phyloP scores from a whole-genome alignment of 2,113 vertebrate genomes.

The Tonatia bakeri region DNA sequence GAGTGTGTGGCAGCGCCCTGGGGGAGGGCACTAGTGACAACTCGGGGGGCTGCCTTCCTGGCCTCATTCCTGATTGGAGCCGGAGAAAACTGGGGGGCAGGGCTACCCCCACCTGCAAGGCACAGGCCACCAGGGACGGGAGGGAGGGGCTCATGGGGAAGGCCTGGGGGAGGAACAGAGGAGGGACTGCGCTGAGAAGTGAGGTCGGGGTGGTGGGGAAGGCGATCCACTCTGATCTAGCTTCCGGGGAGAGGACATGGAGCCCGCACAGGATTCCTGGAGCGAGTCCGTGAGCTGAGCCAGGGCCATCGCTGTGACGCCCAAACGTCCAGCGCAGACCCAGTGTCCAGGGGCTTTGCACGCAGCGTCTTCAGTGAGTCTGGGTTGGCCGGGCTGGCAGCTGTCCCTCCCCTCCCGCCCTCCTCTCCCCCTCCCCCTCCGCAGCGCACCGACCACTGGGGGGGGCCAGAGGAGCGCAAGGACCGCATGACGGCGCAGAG shows the following conservation, averaged over 20 bases:
- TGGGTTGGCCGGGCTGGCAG: background rate
- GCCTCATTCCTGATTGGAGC: background rate
- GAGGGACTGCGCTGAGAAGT: too few relatives aligned
- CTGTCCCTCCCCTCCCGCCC: background rate
- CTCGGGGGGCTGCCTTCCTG: background rate
- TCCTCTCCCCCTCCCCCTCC: background rate
- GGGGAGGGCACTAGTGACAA: too few relatives aligned
- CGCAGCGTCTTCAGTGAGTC: background rate
- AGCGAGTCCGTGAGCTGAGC: too few relatives aligned
- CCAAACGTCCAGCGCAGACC: background rate
- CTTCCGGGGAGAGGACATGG: background rate
- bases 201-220: too few relatives aligned
- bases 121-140: too few relatives aligned
- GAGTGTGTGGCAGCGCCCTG: too few relatives aligned
- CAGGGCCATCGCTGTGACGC: too few relatives aligned
- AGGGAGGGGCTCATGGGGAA: background rate
- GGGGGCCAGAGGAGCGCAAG: background rate
- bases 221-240: too few relatives aligned
- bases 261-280: too few relatives aligned
- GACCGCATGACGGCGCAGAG: background rate
- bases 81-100: background rate
- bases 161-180: too few relatives aligned
- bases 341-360: background rate
- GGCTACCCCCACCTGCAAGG: background rate
- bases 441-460: background rate